Base-by-base conservation (phyloP, 2,113 vertebrate species). In the Prolemur simus region DNA sequence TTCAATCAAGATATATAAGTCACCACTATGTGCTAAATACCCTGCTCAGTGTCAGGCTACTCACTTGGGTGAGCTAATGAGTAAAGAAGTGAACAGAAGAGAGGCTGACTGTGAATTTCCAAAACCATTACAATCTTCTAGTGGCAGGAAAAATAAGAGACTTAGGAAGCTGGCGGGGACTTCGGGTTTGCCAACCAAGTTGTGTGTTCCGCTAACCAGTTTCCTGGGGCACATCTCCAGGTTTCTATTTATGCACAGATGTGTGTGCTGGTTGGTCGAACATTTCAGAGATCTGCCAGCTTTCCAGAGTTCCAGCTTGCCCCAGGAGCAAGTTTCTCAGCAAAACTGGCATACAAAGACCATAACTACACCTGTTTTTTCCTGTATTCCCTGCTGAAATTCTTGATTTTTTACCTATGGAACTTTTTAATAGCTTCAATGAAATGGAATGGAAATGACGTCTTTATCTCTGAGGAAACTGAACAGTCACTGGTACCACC, bases 381-480 rank as follows among this genome's bases (percentile, higher is more conserved):
- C 18, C 25, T 66, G 8, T 63, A n/a, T 78, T 32, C 1, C 37
- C n/a, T 80, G 18, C 47, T 91, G 82, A 73, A 91, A 91, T 71
- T 37, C 23, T 76, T 73, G 21, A 3, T 68, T 64, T 86, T 82
- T 52, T 54, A 77, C 42, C 18, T 68, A 9, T 34, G 9, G 4
- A 78, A 66, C 10, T 45, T 96, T 93, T 77, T 73, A 52, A 83
- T 78, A 74, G 32, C 69, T 80, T 96, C 77, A 56, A 0, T 60
- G 68, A 87, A 95, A 29, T 80, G 54, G 7, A 8, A 39, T 74
- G 42, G 37, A 91, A 96, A 78, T 32, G 54, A 39, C 23, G 3
- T 64, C 58, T 76, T 94, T 90, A 83, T 92, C n/a, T 95, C 89
- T 64, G 23, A 93, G 87, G 34, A 88, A 73, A 52, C 8, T 13